Conservation (phyloP, 2,888 invertebrate genomes). For the Melikaiella ostensackeni region DNA sequence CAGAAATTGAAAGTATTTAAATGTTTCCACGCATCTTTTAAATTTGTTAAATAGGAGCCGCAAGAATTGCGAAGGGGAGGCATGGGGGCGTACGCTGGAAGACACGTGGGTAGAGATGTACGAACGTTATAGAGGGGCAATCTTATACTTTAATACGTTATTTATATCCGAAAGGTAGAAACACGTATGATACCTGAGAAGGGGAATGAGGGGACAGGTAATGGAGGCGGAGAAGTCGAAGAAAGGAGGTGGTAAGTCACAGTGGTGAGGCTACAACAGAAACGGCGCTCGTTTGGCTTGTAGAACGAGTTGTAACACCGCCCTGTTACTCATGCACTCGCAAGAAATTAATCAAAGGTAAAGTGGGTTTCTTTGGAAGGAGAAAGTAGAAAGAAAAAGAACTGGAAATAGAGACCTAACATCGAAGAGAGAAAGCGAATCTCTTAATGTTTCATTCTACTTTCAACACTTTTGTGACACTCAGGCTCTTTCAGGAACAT, state of each 20-base stretch:
- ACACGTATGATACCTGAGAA: slow-evolving; percentile 41
- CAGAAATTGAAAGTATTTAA: background rate
- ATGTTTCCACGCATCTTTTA: background rate
- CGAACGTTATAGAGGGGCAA: slow-evolving; percentile 42
- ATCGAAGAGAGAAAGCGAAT: background rate
- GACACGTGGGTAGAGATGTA: slow-evolving; percentile 41
- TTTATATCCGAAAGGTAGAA: slow-evolving; percentile 43
- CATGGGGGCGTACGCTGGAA: slow-evolving; percentile 30
- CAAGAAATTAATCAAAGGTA: slow-evolving; percentile 68
- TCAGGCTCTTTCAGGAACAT: background rate
- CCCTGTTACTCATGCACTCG: slow-evolving; percentile 59
- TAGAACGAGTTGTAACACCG: slow-evolving; percentile 68
- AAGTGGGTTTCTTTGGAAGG: slow-evolving; percentile 50
- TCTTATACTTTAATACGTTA: slow-evolving; percentile 53
- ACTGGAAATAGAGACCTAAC: background rate
- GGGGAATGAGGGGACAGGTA: slow-evolving; percentile 8
- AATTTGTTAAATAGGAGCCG: background rate
- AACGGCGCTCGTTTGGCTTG: slow-evolving; percentile 62
- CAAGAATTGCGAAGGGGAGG: slow-evolving; percentile 40
- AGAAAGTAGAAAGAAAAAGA: slow-evolving; percentile 13
- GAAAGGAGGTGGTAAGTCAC: slow-evolving; percentile 52
- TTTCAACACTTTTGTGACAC: background rate
- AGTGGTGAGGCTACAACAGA: slow-evolving; percentile 49
- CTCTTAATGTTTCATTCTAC: background rate
- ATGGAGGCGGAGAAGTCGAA: slow-evolving; percentile 36